phyloP scores from a whole-genome alignment of 1,140 invertebrate species.

The Epicauta chinensis region DNA sequence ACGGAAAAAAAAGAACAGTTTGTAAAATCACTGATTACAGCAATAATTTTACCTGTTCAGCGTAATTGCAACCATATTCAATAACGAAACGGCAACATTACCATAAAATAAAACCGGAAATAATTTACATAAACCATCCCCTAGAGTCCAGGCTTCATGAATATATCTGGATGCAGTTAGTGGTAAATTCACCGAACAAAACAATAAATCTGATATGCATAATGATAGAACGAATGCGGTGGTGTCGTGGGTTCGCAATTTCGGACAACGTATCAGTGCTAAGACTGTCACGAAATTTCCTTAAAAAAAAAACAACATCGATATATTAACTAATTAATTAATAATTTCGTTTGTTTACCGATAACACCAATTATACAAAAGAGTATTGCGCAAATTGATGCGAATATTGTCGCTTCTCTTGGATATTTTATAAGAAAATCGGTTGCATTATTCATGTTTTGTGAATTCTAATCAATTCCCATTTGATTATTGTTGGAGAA shows the following conservation, averaged over 20 bases:
- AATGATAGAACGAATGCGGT: slow-evolving; percentile 83
- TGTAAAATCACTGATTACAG: too few relatives aligned
- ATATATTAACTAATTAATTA: slow-evolving; percentile 4
- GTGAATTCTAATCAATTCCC: too few relatives aligned
- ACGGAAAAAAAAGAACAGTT: neutral
- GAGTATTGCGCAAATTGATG: slow-evolving; percentile 67
- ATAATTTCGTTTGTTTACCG: slow-evolving; percentile 49
- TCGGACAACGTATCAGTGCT: slow-evolving; percentile 66
- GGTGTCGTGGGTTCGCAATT: slow-evolving; percentile 72
- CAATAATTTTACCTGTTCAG: slow-evolving; percentile 66
- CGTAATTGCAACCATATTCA: slow-evolving; percentile 86
- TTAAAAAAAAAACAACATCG: slow-evolving; percentile 42
- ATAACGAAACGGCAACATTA: slow-evolving; percentile 77
- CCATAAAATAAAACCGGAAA: slow-evolving; percentile 88
- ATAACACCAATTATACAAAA: slow-evolving; percentile 72
- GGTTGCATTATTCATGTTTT: slow-evolving; percentile 8
- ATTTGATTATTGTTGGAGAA: too few relatives aligned
- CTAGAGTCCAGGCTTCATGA: slow-evolving; percentile 75
- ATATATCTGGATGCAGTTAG: slow-evolving; percentile 76
- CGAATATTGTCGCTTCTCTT: slow-evolving; percentile 65
- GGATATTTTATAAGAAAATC: slow-evolving; percentile 48
- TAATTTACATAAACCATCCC: slow-evolving; percentile 68
- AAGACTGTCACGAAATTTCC: slow-evolving; percentile 76
- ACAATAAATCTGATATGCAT: slow-evolving; percentile 78
- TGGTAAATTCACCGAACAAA: slow-evolving; percentile 77